Conservation (phyloP, 2,888 invertebrate species). For the Ophonus ardosiacus region DNA sequence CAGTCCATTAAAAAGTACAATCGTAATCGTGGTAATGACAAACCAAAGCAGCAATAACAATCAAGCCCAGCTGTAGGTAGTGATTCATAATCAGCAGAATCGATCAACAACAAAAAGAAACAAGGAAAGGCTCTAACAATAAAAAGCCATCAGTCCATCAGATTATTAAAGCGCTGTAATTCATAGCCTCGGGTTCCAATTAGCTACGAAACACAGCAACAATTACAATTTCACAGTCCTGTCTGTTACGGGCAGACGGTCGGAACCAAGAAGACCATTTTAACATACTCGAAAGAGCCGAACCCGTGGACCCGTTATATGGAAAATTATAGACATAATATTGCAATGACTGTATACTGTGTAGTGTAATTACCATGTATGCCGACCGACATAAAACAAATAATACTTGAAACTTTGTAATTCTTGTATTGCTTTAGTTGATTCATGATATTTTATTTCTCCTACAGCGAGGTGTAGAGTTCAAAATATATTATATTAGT, state of each 20-base stretch:
- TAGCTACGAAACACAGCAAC: slow-evolving; percentile 58
- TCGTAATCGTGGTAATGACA: neutral
- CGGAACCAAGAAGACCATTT: slow-evolving; percentile 1
- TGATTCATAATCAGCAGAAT: slow-evolving; percentile 50
- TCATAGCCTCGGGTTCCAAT: slow-evolving; percentile 56
- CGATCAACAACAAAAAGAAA: slow-evolving; percentile 55
- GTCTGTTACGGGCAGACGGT: slow-evolving; percentile 7
- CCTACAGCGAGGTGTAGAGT: too few relatives aligned
- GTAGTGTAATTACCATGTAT: too few relatives aligned
- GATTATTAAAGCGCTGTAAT: slow-evolving; percentile 56
- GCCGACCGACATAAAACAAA: too few relatives aligned
- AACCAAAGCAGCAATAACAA: slow-evolving; percentile 19
- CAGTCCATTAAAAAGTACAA: neutral
- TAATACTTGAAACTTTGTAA: too few relatives aligned
- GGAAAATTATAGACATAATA: too few relatives aligned
- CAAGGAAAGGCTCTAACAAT: slow-evolving; percentile 51
- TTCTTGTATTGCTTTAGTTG: too few relatives aligned
- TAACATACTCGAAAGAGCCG: too few relatives aligned
- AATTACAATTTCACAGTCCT: slow-evolving; percentile 57
- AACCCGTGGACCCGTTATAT: too few relatives aligned
- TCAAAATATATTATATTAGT: too few relatives aligned
- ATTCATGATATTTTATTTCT: too few relatives aligned
- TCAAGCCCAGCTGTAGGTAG: slow-evolving; percentile 25
- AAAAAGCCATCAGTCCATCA: slow-evolving; percentile 54
- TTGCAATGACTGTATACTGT: too few relatives aligned